Evolutionary conservation across 2,797 vertebrate species (phyloP).

Genomic region (Muscicapa comitata): DNA sequence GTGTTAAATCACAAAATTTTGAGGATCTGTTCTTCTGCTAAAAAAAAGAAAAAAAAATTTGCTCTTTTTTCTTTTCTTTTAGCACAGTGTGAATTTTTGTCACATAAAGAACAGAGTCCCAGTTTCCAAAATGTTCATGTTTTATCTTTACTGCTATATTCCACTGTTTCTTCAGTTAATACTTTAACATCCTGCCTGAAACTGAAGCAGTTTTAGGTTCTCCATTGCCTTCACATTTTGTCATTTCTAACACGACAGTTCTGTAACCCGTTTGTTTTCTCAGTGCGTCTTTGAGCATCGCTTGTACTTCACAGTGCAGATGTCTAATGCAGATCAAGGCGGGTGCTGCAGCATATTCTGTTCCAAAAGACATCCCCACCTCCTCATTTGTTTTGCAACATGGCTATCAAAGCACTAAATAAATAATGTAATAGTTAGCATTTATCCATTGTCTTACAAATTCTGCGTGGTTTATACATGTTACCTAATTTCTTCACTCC

Average conservation of each 20-base stretch:
- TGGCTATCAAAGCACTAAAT: slow-evolving; percentile 46
- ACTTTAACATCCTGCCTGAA: slow-evolving; percentile 5
- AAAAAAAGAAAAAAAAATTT: background rate
- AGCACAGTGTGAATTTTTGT: background rate
- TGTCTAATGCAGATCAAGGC: slow-evolving; percentile 62
- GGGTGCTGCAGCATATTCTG: slow-evolving; percentile 18
- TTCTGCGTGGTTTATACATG: background rate
- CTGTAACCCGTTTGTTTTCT: slow-evolving; percentile 57
- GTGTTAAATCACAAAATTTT: background rate
- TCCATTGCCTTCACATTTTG: slow-evolving; percentile 19
- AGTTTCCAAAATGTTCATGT: background rate
- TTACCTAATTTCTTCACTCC: background rate
- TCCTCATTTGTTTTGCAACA: slow-evolving; percentile 59
- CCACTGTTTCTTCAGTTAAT: background rate
- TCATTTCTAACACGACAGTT: slow-evolving; percentile 27
- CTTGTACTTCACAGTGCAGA: slow-evolving; percentile 62
- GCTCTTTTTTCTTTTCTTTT: background rate
- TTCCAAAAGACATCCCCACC: slow-evolving; percentile 63
- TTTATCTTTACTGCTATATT: background rate
- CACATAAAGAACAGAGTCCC: background rate
- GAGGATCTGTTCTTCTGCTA: background rate
- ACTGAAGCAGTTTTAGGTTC: background rate
- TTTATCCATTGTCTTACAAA: slow-evolving; percentile 43
- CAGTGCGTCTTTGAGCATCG: slow-evolving; percentile 52
- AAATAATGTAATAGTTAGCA: slow-evolving; percentile 45